Percentiles rank a stretch among this genome's conserved stretches.
Conservation (phyloP, 1,140 invertebrate species). For the Euura lappo region DNA sequence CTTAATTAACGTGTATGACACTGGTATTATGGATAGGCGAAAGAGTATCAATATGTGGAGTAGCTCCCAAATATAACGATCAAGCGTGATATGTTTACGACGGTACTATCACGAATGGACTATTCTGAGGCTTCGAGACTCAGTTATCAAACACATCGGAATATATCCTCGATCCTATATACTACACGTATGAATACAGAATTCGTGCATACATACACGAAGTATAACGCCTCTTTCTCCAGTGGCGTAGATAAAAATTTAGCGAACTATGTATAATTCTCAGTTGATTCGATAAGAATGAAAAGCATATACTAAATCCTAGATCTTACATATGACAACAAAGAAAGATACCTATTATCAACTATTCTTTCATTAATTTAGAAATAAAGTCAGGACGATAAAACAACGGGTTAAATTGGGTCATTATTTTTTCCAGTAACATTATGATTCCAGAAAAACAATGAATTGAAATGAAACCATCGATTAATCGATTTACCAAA, state of each 20-base stretch:
- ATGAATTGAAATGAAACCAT: background rate
- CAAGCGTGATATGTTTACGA: background rate
- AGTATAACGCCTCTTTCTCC: background rate
- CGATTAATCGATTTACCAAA: background rate
- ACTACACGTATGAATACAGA: background rate
- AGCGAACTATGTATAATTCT: background rate
- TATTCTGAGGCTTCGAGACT: background rate
- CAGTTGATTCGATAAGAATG: background rate
- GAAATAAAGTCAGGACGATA: background rate
- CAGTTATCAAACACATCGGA: background rate
- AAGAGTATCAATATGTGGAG: too few species aligned
- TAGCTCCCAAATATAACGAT: too few species aligned
- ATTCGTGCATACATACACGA: background rate
- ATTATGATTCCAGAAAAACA: background rate
- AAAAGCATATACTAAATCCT: background rate
- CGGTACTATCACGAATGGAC: background rate
- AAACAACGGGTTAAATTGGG: background rate
- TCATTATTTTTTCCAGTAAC: background rate
- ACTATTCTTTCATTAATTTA: too few species aligned
- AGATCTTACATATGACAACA: background rate
- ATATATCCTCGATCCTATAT: background rate
- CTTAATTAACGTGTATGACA: too few species aligned
- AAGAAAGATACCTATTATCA: background rate
- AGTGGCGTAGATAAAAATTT: background rate
- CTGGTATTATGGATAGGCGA: too few species aligned